phyloP scores from a whole-genome alignment of 37 sponge, comb jelly and placozoan genomes.

The Mnemiopsis leidyi region DNA sequence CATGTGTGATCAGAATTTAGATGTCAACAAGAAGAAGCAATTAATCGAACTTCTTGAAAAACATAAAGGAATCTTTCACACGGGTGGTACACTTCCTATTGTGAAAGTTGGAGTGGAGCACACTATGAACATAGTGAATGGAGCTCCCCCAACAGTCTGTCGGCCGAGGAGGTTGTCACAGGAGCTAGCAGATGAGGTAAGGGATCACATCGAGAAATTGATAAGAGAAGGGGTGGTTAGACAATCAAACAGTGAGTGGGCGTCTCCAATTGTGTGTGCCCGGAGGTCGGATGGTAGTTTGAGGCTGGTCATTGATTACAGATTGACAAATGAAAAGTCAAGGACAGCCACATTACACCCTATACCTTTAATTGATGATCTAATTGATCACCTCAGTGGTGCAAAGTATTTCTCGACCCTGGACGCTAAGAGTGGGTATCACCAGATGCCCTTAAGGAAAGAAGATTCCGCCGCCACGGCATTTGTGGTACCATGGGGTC shows the following conservation, averaged over 20 bases:
- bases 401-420: neutral
- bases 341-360: neutral
- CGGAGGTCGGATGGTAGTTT: neutral
- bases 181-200: neutral
- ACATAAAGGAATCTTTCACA: neutral
- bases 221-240: neutral
- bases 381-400: neutral
- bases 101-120: neutral
- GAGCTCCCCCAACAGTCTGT: neutral
- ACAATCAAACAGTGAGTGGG: conserved; percentile 26
- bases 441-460: neutral
- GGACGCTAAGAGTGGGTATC: conserved; percentile 1
- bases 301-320: neutral
- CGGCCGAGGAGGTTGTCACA: neutral
- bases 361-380: neutral
- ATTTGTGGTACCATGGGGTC: conserved; percentile 25
- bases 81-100: neutral
- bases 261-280: conserved; percentile 4
- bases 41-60: neutral
- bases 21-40: neutral
- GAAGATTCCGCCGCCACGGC: neutral
- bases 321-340: neutral
- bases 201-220: neutral
- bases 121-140: neutral
- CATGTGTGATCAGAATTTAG: neutral